Evolutionary conservation across 1,140 invertebrate genomes (phyloP), one percentile per base, ranked within the genome.

Genomic region (Papilio polytes): DNA sequence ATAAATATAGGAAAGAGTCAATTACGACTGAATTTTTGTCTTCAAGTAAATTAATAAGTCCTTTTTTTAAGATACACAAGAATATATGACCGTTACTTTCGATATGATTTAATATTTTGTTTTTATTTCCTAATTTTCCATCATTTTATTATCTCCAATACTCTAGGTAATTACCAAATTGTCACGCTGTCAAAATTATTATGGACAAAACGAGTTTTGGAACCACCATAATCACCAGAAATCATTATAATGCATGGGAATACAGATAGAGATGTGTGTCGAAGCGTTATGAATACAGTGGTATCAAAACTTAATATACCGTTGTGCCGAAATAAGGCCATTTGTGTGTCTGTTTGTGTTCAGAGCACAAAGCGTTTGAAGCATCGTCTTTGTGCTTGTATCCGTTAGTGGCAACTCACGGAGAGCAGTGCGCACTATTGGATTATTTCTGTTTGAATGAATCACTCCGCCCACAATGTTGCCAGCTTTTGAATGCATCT

Each of bases 401-500:
- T 7, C 76, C 76, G 76, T 78, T 59, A 78, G 76, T 59, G 44
- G 10, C 46, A 76, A 53, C 76, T 78, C 36, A 20, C 20, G 56
- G 51, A 59, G 76, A 36, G 76, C 63, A 70, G 63, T 78, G 53
- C 53, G 76, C 53, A 63, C 51, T 78, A 78, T 78, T 56, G 12
- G 76, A 78, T 78, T 78, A 78, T 36, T 78, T 59, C 76, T 78
- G 76, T 53, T 78, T 63, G 76, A 59, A 78, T 78, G 53, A 53
- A 78, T 78, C 56, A 78, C 56, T 31, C 31, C 76, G 22, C 51
- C 51, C 76, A 63, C 76, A 44, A 56, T 77, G 36, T 63, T 77
- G 74, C 20, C 74, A 53, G 48, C 76, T 78, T 59, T 78, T 41
- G 51, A 53, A 78, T 78, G 76, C 51, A 78, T 78, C 53, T 78